Conservation (phyloP, 2,888 invertebrate species). For the Clusia tigrina region DNA sequence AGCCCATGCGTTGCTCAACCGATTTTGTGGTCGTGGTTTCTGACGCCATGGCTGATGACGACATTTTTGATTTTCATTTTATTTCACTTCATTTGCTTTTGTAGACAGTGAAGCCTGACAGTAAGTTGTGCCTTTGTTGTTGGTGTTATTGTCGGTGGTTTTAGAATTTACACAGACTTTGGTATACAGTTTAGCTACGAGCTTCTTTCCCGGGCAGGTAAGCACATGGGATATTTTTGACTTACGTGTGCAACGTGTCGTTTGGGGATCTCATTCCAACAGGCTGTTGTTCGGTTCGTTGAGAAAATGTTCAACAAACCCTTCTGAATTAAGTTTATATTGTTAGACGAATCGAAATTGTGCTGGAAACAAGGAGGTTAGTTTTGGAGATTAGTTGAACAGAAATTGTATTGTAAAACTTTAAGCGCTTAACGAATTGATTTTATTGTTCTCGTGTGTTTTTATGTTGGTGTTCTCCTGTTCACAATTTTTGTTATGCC, state of each 20-base stretch:
- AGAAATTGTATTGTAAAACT: no score
- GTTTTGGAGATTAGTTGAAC: neutral
- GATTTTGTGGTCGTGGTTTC: neutral
- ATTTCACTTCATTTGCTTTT: constrained; percentile 56
- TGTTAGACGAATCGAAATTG: constrained; percentile 22
- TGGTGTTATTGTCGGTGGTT: constrained; percentile 22
- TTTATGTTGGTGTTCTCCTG: no score
- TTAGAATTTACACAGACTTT: neutral
- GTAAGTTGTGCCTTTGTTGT: constrained; percentile 23
- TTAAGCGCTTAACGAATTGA: no score
- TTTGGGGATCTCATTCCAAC: neutral
- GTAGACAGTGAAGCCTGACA: constrained; percentile 35
- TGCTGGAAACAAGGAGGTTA: constrained; percentile 25
- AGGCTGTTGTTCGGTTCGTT: neutral
- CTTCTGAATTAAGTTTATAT: constrained; percentile 5
- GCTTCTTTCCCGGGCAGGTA: neutral
- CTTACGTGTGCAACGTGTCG: neutral
- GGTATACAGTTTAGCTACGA: neutral
- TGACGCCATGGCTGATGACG: constrained; percentile 26
- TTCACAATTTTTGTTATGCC: no score
- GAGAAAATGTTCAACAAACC: neutral
- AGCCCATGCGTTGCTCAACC: neutral
- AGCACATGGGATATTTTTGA: neutral
- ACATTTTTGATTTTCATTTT: constrained; percentile 48
- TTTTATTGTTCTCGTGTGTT: no score